phyloP scores from a whole-genome alignment of 1,140 invertebrate species.

The Lepidurus couesii region DNA sequence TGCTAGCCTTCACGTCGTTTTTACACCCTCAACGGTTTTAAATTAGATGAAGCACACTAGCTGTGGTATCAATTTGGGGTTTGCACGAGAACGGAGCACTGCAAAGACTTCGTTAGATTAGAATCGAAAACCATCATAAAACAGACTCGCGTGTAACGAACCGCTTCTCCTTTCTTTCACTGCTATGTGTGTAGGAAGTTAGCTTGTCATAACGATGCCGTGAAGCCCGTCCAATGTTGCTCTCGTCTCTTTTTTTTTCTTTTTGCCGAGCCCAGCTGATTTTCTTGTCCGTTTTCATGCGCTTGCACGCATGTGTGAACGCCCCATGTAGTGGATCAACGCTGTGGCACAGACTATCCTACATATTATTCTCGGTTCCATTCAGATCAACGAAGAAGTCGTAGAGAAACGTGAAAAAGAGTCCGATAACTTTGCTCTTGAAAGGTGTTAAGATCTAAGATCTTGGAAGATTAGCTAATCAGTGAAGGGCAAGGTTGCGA shows the following conservation, averaged over 20 bases:
- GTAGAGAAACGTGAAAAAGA: too few species aligned
- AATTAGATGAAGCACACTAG: not conserved
- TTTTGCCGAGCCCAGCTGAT: not conserved
- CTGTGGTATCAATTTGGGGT: not conserved
- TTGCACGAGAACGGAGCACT: not conserved
- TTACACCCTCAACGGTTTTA: not conserved
- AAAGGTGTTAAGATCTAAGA: too few species aligned
- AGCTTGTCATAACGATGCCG: constrained; percentile 4
- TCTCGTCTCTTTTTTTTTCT: not conserved
- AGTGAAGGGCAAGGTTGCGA: too few species aligned
- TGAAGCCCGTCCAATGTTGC: constrained; percentile 1
- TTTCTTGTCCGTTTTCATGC: not conserved
- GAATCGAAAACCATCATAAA: not conserved
- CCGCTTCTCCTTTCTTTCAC: not conserved
- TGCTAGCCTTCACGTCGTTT: not conserved
- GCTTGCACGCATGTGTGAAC: not conserved
- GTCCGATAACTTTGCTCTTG: too few species aligned
- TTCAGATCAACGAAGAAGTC: not conserved
- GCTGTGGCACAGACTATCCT: not conserved
- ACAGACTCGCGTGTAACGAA: not conserved
- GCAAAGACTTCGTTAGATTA: too few species aligned
- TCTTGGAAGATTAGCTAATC: too few species aligned
- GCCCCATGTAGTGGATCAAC: not conserved
- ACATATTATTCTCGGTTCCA: not conserved
- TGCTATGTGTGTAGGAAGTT: not conserved